These are phyloP conservation scores for Argentina silus DNA, from an alignment of 2,797 vertebrate genomes.

Conservation along the genomic window DNA sequence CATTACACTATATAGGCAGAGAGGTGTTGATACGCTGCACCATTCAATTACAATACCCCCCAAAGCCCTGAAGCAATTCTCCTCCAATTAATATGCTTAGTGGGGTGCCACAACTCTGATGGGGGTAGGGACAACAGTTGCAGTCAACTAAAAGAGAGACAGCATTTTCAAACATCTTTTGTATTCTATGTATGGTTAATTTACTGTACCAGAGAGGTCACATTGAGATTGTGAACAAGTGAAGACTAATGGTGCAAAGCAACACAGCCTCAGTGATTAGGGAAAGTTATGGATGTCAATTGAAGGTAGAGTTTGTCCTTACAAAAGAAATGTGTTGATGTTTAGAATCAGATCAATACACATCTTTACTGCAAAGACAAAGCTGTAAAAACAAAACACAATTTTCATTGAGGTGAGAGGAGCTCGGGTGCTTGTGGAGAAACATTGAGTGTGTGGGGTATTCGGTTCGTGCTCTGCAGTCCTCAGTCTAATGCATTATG, in stretches of 20 bases:
- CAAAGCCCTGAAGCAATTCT: slow-evolving; percentile 53
- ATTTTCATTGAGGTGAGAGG: not conserved
- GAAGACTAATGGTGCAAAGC: too few relatives aligned
- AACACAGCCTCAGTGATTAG: too few relatives aligned
- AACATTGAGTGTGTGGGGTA: slow-evolving; percentile 48
- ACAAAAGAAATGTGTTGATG: too few relatives aligned
- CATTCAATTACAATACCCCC: slow-evolving; percentile 59
- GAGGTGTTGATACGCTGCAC: too few relatives aligned
- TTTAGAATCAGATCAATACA: too few relatives aligned
- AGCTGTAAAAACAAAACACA: too few relatives aligned
- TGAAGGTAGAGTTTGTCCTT: too few relatives aligned
- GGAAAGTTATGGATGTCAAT: too few relatives aligned
- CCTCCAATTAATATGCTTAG: slow-evolving; percentile 46
- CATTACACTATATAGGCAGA: not conserved
- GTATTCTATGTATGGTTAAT: too few relatives aligned
- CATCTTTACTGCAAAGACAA: too few relatives aligned
- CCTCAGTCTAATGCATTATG: slow-evolving; percentile 56
- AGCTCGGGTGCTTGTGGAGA: slow-evolving; percentile 31
- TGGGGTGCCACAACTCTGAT: slow-evolving; percentile 30
- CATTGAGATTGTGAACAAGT: too few relatives aligned
- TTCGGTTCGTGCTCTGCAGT: slow-evolving; percentile 38
- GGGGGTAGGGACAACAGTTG: slow-evolving; percentile 25
- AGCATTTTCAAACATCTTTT: not conserved
- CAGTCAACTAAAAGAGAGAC: too few relatives aligned
- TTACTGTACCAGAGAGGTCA: slow-evolving; percentile 12